Percentiles rank a stretch among this genome's conserved stretches.
These are phyloP conservation scores for Erebia aethiops DNA, from an alignment of 2,888 invertebrate genomes.

Conservation along the genomic window DNA sequence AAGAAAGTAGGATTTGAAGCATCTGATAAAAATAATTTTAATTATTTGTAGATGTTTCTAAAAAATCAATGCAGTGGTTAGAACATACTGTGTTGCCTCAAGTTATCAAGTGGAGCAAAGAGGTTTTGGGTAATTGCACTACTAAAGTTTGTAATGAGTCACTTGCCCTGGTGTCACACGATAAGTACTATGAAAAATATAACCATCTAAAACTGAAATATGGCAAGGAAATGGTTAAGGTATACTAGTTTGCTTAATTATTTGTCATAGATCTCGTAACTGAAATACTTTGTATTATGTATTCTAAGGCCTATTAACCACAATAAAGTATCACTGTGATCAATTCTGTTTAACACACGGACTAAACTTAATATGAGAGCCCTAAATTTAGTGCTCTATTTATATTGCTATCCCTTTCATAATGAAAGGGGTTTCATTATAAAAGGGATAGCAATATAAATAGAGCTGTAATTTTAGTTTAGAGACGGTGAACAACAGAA, in stretches of 20 bases:
- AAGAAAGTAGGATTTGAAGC: too few species aligned
- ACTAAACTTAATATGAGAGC: too few species aligned
- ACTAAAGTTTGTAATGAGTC: constrained; percentile 76
- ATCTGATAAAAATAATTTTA: background rate
- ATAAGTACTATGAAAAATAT: constrained; percentile 88
- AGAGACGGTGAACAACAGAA: too few species aligned
- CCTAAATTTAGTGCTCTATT: too few species aligned
- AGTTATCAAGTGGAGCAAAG: constrained; percentile 85
- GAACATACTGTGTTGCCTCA: constrained; percentile 81
- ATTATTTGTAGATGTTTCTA: constrained; percentile 51
- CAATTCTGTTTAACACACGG: too few species aligned
- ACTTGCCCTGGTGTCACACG: constrained; percentile 85
- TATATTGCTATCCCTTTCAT: too few species aligned
- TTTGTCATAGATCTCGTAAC: background rate
- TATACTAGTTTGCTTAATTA: constrained; percentile 48
- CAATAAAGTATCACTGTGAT: too few species aligned
- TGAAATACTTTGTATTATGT: too few species aligned
- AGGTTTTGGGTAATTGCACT: constrained; percentile 49
- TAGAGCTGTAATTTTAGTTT: too few species aligned
- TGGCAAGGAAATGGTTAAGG: constrained; percentile 88
- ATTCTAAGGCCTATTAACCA: too few species aligned
- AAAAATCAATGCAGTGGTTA: constrained; percentile 79
- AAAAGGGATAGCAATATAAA: too few species aligned
- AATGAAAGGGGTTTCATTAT: too few species aligned
- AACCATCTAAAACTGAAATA: constrained; percentile 90